These are phyloP conservation scores for Drosophila kuntzei DNA, from an alignment of 2,888 invertebrate species.

Conservation along the genomic window DNA sequence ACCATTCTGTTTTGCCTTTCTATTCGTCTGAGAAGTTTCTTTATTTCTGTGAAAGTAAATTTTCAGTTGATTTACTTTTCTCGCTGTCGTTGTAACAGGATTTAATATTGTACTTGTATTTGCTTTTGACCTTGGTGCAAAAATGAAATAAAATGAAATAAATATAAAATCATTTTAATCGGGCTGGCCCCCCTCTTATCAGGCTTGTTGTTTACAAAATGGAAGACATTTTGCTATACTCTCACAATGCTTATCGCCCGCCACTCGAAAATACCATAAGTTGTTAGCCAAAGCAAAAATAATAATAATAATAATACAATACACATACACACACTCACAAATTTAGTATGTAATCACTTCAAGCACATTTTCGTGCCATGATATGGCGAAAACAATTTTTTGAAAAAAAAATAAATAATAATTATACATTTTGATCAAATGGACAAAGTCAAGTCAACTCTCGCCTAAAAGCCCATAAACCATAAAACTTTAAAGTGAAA, in stretches of 20 bases:
- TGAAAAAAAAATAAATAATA: slow-evolving; percentile 46
- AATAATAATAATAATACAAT: slow-evolving; percentile 29
- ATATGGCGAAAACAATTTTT: slow-evolving; percentile 41
- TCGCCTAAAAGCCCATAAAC: slow-evolving; percentile 14
- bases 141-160: slow-evolving; percentile 23
- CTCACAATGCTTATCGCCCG: slow-evolving; percentile 42
- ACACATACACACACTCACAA: slow-evolving; percentile 13
- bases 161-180: slow-evolving; percentile 31
- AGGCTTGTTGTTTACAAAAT: slow-evolving; percentile 74
- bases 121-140: slow-evolving; percentile 65
- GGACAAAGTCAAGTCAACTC: slow-evolving; percentile 21
- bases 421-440: slow-evolving; percentile 45
- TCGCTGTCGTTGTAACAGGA: slow-evolving; percentile 44
- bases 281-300: slow-evolving; percentile 60
- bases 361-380: slow-evolving; percentile 57
- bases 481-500: slow-evolving; percentile 47
- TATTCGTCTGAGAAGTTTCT: slow-evolving; percentile 55
- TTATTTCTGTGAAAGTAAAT: slow-evolving; percentile 66
- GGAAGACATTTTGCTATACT: slow-evolving; percentile 61
- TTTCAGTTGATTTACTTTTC: slow-evolving; percentile 40
- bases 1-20: slow-evolving; percentile 62
- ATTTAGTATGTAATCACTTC: slow-evolving; percentile 31
- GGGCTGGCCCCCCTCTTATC: slow-evolving; percentile 38
- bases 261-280: slow-evolving; percentile 71
- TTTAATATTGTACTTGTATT: slow-evolving; percentile 46